Percentiles rank a stretch among this genome's conserved stretches.
Conservation (phyloP, 1,140 invertebrate species). For the Whitmania pigra region DNA sequence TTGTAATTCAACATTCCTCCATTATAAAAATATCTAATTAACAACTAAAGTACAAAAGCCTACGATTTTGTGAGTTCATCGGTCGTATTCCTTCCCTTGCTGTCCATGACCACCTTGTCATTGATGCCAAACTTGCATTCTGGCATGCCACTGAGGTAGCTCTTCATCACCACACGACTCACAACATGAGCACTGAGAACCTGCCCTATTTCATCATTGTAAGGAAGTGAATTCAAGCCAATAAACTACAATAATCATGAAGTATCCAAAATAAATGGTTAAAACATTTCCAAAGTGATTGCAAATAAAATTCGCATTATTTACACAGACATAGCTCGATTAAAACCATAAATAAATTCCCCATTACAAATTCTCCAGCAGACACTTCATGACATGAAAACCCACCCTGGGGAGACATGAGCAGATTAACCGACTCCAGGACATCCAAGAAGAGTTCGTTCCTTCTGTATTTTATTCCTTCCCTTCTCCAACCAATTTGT, state of each 20-base stretch:
- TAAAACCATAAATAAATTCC: too few species aligned
- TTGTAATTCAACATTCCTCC: not conserved
- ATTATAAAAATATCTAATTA: not conserved
- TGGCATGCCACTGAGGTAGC: constrained; percentile 97
- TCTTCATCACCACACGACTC: constrained; percentile 99
- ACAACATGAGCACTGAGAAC: constrained; percentile 97
- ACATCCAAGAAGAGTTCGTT: constrained; percentile 99
- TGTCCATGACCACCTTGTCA: constrained; percentile 98
- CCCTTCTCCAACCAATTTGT: constrained; percentile 97
- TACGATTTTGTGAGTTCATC: constrained; percentile 64
- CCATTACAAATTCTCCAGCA: too few species aligned
- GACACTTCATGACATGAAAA: too few species aligned
- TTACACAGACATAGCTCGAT: too few species aligned
- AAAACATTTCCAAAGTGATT: too few species aligned
- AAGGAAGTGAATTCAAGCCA: not conserved
- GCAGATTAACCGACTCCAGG: constrained; percentile 92
- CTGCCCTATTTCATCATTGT: constrained; percentile 55
- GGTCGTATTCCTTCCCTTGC: constrained; percentile 62
- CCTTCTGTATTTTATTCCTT: constrained; percentile 96
- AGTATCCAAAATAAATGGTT: too few species aligned
- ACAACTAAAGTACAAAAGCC: not conserved
- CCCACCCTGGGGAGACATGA: constrained; percentile 95
- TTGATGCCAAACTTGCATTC: constrained; percentile 99
- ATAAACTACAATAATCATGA: not conserved
- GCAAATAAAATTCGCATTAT: too few species aligned